phyloP scores from a whole-genome alignment of 2,888 invertebrate genomes.

The Melolontha melolontha region DNA sequence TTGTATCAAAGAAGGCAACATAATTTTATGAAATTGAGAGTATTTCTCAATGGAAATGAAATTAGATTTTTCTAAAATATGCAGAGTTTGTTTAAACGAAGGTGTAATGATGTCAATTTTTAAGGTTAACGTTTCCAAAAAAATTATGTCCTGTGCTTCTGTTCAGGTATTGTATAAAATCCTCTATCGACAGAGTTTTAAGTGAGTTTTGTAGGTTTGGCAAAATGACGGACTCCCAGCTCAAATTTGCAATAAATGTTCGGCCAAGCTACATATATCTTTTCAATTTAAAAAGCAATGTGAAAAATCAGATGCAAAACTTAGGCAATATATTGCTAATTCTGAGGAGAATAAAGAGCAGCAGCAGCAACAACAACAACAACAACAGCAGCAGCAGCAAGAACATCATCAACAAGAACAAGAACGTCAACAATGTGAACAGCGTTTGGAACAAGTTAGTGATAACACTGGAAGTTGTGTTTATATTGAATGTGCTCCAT shows the following conservation, averaged over 20 bases:
- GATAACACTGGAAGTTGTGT: constrained; percentile 55
- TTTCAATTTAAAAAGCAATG: constrained; percentile 67
- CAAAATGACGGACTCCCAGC: constrained; percentile 65
- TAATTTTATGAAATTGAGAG: not conserved
- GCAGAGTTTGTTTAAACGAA: constrained; percentile 64
- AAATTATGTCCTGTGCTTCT: constrained; percentile 66
- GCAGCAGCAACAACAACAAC: constrained; percentile 40
- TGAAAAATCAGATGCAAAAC: constrained; percentile 65
- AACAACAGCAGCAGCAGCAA: constrained; percentile 41
- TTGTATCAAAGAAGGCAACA: not conserved
- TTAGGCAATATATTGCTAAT: constrained; percentile 59
- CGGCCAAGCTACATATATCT: constrained; percentile 64
- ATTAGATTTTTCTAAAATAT: constrained; percentile 63
- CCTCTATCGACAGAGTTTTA: not conserved
- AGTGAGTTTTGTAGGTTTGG: constrained; percentile 61
- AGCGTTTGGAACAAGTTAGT: constrained; percentile 47
- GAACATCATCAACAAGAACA: constrained; percentile 40
- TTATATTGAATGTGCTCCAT: constrained; percentile 60
- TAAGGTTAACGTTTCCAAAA: constrained; percentile 65
- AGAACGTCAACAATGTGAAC: constrained; percentile 46
- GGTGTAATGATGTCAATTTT: constrained; percentile 65
- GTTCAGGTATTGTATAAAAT: constrained; percentile 60
- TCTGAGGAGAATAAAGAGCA: constrained; percentile 46
- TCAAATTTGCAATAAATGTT: constrained; percentile 66
- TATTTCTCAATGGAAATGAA: constrained; percentile 50